Base-by-base conservation (phyloP, 2,888 invertebrate genomes). In the Patella pellucida region DNA sequence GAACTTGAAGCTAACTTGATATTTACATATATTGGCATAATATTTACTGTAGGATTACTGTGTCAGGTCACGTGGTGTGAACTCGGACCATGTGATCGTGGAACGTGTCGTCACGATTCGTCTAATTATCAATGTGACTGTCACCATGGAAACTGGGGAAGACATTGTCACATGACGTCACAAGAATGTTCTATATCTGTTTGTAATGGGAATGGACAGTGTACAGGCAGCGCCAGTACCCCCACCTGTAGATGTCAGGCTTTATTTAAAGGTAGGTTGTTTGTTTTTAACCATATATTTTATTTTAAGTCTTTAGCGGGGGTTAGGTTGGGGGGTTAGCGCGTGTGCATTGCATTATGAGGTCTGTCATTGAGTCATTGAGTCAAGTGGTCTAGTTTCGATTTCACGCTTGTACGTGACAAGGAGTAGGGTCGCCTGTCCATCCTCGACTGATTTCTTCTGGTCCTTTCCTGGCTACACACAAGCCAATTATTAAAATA, bases 1-100 rank as follows among this genome's bases (percentile, higher is more conserved):
- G n/a, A 41, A 9, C 41, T 41, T 41, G 7, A 41, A 41, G 41
- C 41, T 41, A 9, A 41, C 41, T 9, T 9, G 9, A 41, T 9
- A 41, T 9, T 41, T 7, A 41, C 41, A 41, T 41, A n/a, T n/a
- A n/a, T 41, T 0, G 41, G 9, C 4, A n/a, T n/a, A 9, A 41
- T 41, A 41, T 41, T 41, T 41, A 41, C 71, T 71, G 1, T 90
- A 95, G 95, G 95, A 54, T 92, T 94, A 80, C 95, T 96, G 90
- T 96, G 96, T 90, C 93, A 94, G 27, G 91, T 95, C 72, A 95
- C 94, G 2, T 93, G 94, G 71, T 96, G 95, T 91, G 95, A 95
- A 86, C 91, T 94, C 0, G 74, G 77, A 16, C 94, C 94, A 0
- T 95, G 95, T 89, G 91, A 93, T 14, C 94, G 93, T 88, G 95